phyloP scores from a whole-genome alignment of 2,797 vertebrate species.

The Siniperca scherzeri region DNA sequence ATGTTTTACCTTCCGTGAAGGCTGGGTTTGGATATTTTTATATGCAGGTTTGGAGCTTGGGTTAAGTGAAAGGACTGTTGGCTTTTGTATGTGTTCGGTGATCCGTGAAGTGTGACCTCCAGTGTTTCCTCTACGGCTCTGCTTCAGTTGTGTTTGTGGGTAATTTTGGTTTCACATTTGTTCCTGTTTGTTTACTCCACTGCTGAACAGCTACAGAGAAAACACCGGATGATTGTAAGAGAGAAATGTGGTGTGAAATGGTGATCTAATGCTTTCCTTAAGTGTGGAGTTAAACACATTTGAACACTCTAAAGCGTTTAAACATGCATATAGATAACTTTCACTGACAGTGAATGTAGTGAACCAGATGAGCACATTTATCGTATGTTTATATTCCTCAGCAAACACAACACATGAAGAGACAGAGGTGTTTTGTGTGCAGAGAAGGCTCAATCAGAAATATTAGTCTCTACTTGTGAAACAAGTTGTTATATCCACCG shows the following conservation, averaged over 20 bases:
- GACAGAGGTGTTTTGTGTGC: not conserved
- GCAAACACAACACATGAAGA: not conserved
- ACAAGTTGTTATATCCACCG: not conserved
- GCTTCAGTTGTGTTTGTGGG: not conserved
- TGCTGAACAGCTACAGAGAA: slow-evolving; percentile 13
- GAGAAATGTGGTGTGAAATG: not conserved
- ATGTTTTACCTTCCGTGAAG: slow-evolving; percentile 81
- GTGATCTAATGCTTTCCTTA: not conserved
- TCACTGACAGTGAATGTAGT: not conserved
- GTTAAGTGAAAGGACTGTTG: slow-evolving; percentile 7
- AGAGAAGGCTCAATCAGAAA: slow-evolving; percentile 6
- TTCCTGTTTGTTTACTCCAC: not conserved
- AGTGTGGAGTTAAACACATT: not conserved
- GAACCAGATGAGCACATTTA: slow-evolving; percentile 17
- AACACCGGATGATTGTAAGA: not conserved
- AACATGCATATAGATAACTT: not conserved
- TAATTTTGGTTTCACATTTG: not conserved
- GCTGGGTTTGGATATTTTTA: slow-evolving; percentile 50
- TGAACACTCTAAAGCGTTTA: not conserved
- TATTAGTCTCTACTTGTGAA: not conserved
- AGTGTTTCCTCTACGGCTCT: slow-evolving; percentile 18
- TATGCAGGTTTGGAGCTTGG: slow-evolving; percentile 27
- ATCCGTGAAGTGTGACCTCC: slow-evolving; percentile 33
- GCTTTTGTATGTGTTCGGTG: not conserved
- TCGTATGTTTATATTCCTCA: slow-evolving; percentile 5